phyloP scores from a whole-genome alignment of 2,797 vertebrate species.

The Fringilla coelebs region DNA sequence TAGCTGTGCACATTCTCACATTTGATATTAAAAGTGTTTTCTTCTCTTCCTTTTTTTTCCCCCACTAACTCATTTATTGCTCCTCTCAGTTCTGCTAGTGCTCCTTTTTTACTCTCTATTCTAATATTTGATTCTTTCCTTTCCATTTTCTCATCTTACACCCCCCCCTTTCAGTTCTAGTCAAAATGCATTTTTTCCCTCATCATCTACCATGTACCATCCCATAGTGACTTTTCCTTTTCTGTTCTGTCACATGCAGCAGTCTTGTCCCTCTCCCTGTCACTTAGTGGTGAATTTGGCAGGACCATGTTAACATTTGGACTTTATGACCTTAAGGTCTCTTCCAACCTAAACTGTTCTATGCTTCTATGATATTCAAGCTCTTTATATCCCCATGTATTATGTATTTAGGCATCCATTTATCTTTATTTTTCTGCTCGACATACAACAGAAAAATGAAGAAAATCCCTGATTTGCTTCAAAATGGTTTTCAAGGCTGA shows the following conservation, averaged over 20 bases:
- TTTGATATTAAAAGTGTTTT: not conserved
- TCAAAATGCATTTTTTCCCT: not conserved
- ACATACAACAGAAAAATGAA: not conserved
- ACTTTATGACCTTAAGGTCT: not conserved
- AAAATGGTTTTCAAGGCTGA: not conserved
- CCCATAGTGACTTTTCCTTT: not conserved
- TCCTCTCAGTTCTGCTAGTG: not conserved
- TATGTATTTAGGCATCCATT: not conserved
- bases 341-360: not conserved
- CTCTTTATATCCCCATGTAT: not conserved
- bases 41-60: not conserved
- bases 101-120: not conserved
- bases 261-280: not conserved
- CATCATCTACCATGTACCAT: not conserved
- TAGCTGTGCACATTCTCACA: not conserved
- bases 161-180: not conserved
- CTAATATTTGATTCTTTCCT: not conserved
- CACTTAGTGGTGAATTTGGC: not conserved
- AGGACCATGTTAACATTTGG: not conserved
- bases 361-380: not conserved
- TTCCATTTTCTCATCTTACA: not conserved
- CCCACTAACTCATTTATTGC: not conserved
- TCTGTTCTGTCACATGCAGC: not conserved
- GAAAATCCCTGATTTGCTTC: not conserved
- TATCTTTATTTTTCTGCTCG: not conserved